phyloP scores from a whole-genome alignment of 2,797 vertebrate genomes.

The Fundulus diaphanus region DNA sequence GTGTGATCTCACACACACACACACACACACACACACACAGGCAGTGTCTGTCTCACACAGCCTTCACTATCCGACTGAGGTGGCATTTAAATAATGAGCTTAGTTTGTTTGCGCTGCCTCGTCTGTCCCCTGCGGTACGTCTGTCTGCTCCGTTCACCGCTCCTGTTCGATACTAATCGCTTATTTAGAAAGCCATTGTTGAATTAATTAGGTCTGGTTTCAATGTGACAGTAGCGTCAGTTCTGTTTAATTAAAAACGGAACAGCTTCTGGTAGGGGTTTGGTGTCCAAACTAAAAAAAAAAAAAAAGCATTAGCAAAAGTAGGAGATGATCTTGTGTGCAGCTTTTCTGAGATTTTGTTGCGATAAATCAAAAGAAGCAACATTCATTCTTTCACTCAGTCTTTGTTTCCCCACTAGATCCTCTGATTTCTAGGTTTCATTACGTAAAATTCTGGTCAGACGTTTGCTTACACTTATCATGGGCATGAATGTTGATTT shows the following conservation, averaged over 20 bases:
- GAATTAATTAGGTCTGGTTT: constrained; percentile 40
- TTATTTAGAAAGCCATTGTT: constrained; percentile 42
- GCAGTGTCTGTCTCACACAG: constrained; percentile 33
- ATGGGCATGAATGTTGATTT: constrained; percentile 1
- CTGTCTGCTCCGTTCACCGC: constrained; percentile 48
- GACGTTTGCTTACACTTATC: background rate
- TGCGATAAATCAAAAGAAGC: background rate
- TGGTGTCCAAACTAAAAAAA: constrained; percentile 23
- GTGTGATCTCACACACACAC: constrained; percentile 37
- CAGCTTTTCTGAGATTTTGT: background rate
- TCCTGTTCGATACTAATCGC: constrained; percentile 62
- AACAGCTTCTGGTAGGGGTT: constrained; percentile 15
- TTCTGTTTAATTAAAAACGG: constrained; percentile 39
- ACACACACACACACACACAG: constrained; percentile 14
- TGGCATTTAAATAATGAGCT: constrained; percentile 82
- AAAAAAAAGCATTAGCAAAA: constrained; percentile 2
- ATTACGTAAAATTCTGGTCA: background rate
- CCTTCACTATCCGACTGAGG: constrained; percentile 63
- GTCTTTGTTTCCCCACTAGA: background rate
- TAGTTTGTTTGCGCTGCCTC: constrained; percentile 62
- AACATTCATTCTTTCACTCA: background rate
- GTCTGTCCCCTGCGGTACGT: constrained; percentile 54
- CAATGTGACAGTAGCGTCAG: constrained; percentile 24
- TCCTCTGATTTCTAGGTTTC: background rate
- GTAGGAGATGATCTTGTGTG: constrained; percentile 2